phyloP scores from a whole-genome alignment of 2,797 vertebrate genomes.

The Chiloscyllium punctatum region DNA sequence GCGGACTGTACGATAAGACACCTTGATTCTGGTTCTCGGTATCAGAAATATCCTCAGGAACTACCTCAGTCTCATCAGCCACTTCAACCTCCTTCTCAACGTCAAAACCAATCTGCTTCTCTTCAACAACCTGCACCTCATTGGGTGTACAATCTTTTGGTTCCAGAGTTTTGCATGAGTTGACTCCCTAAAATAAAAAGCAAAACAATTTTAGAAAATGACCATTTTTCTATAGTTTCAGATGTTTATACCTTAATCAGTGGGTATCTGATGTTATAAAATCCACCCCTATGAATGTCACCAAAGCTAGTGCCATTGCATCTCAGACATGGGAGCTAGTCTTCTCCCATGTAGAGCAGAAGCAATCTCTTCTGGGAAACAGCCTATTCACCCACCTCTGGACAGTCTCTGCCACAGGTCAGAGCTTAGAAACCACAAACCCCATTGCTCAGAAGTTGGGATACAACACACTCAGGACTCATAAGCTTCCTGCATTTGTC shows the following conservation, averaged over 20 bases:
- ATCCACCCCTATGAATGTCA: not conserved
- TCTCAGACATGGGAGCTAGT: not conserved
- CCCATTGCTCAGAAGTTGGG: not conserved
- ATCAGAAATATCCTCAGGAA: not conserved
- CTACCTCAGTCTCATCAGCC: not conserved
- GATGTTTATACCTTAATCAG: not conserved
- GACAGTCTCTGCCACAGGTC: not conserved
- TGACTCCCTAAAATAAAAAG: slow-evolving; percentile 23
- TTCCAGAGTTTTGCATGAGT: slow-evolving; percentile 43
- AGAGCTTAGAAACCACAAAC: not conserved
- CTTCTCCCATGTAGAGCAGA: not conserved
- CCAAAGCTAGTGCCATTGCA: not conserved
- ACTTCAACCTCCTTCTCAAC: not conserved
- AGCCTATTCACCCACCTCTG: not conserved
- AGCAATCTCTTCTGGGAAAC: not conserved
- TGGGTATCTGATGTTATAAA: not conserved
- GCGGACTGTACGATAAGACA: not conserved
- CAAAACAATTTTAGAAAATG: not conserved
- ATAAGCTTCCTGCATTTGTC: not conserved
- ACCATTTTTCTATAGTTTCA: not conserved
- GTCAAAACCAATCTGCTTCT: not conserved
- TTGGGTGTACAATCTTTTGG: slow-evolving; percentile 52
- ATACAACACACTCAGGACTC: not conserved
- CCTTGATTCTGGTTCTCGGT: not conserved
- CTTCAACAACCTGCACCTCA: slow-evolving; percentile 48